A percentile compares a stretch with the other conserved stretches of the same genome.
These are phyloP conservation scores for Pelosia muscerda DNA, from an alignment of 2,888 invertebrate genomes.

Conservation along the genomic window DNA sequence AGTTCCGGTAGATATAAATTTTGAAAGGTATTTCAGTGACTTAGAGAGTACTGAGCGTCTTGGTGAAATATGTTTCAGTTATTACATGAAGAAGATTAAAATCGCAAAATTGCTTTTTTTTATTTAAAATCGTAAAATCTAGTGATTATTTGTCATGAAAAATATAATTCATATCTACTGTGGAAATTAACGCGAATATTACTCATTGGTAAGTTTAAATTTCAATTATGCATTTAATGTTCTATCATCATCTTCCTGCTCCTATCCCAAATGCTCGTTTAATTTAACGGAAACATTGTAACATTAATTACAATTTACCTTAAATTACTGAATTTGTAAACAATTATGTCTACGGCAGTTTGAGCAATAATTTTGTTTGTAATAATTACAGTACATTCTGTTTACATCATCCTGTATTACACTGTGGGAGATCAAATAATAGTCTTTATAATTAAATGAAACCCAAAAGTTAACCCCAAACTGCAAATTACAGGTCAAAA, in stretches of 20 bases:
- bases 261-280: too few species aligned
- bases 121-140: too few species aligned
- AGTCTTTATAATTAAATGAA: conserved; percentile 50
- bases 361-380: background rate
- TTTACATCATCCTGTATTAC: conserved; percentile 1
- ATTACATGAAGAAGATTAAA: background rate
- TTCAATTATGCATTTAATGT: too few species aligned
- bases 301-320: background rate
- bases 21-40: conserved; percentile 9
- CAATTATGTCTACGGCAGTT: background rate
- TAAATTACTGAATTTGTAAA: background rate
- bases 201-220: too few species aligned
- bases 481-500: conserved; percentile 37
- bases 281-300: background rate
- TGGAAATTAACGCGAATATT: too few species aligned
- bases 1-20: conserved; percentile 35
- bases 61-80: background rate
- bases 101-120: background rate
- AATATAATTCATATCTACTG: too few species aligned
- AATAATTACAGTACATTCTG: background rate
- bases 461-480: conserved; percentile 48
- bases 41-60: background rate
- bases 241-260: too few species aligned
- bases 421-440: background rate
- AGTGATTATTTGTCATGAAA: background rate